These are phyloP conservation scores for Triplophysa tibetana DNA, from an alignment of 2,113 vertebrate genomes.

Conservation along the genomic window DNA sequence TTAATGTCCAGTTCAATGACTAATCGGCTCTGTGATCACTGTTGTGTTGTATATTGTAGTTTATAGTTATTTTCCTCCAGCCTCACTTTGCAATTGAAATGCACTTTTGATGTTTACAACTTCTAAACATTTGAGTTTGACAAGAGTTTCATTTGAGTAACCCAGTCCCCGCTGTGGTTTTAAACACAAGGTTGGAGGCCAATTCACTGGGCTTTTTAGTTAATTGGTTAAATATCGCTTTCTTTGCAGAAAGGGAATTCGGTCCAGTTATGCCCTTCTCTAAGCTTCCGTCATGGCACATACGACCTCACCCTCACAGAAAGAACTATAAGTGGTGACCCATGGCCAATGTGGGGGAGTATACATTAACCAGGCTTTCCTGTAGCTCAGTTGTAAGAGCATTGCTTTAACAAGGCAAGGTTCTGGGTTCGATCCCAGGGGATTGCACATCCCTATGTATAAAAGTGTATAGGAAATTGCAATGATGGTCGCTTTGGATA, in stretches of 20 bases:
- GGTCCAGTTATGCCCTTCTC: slow-evolving; percentile 30
- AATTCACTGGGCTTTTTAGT: slow-evolving; percentile 58
- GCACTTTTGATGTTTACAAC: slow-evolving; percentile 67
- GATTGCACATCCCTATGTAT: no score
- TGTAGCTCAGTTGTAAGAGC: no score
- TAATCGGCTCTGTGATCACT: slow-evolving; percentile 36
- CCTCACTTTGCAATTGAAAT: slow-evolving; percentile 45
- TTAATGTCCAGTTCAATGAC: slow-evolving; percentile 9
- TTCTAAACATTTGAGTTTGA: slow-evolving; percentile 64
- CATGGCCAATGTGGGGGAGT: no score
- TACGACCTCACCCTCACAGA: not conserved
- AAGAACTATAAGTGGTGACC: not conserved
- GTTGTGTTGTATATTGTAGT: slow-evolving; percentile 22
- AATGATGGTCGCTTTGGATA: no score
- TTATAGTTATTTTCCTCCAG: slow-evolving; percentile 39
- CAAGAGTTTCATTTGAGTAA: slow-evolving; percentile 63
- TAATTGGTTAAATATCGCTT: slow-evolving; percentile 34
- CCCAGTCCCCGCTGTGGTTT: slow-evolving; percentile 6
- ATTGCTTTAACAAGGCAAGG: no score
- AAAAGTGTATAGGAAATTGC: no score
- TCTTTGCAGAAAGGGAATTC: slow-evolving; percentile 48
- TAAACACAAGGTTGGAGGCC: slow-evolving; percentile 49
- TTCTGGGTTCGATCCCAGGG: no score
- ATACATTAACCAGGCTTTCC: no score
- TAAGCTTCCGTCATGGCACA: not conserved